These are phyloP conservation scores for Dorcus parallelipipedus DNA, from an alignment of 2,888 invertebrate species.

Conservation along the genomic window DNA sequence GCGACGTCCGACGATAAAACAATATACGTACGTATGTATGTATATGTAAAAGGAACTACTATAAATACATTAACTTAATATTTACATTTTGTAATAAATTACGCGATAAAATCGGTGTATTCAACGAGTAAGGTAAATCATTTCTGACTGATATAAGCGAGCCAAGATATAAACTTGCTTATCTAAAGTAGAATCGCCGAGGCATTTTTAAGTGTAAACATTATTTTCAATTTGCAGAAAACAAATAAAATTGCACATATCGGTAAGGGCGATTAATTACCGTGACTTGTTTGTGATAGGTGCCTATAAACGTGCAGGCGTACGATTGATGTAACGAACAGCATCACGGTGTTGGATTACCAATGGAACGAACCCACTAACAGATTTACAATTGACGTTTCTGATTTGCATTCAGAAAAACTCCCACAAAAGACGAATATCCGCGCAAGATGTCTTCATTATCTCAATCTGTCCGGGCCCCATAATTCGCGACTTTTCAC, in stretches of 20 bases:
- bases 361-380: conserved; percentile 5
- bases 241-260: background rate
- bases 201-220: background rate
- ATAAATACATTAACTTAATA: background rate
- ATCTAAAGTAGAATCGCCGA: background rate
- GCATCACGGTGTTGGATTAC: conserved; percentile 11
- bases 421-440: background rate
- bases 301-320: conserved; percentile 13
- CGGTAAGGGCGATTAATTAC: conserved; percentile 10
- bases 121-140: no score
- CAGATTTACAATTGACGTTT: conserved; percentile 10
- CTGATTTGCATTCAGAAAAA: conserved; percentile 4
- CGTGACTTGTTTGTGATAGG: conserved; percentile 10
- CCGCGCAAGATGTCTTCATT: conserved; percentile 10
- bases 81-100: conserved; percentile 17
- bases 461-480: background rate
- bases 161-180: background rate
- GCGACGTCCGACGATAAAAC: no score
- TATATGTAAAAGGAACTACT: no score
- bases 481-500: conserved; percentile 1
- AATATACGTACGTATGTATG: no score
- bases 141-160: no score
- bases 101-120: conserved; percentile 10
- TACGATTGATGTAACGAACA: conserved; percentile 9
- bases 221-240: background rate